Base-by-base conservation (phyloP, 2,797 vertebrate species). In the Lacerta agilis region DNA sequence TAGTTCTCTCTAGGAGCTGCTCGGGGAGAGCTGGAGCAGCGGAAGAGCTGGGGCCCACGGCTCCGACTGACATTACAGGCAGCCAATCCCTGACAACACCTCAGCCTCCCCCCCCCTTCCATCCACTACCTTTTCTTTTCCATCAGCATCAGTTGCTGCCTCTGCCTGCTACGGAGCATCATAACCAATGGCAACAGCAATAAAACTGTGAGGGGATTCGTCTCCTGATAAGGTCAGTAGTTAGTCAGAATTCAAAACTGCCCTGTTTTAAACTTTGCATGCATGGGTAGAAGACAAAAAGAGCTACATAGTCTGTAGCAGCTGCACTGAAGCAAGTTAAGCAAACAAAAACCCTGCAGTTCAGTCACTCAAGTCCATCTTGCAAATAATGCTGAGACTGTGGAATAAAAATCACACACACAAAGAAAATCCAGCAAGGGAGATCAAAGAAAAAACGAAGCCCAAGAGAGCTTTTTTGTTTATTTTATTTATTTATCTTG, bases 1-100 rank as follows among this genome's bases (percentile, higher is more conserved):
- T 91, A 58, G 87, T 92, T 94, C 95, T 92, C 94, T 82, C 92
- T 17, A 88, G 93, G 93, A 95, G 92, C 95, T 93, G 92, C 92
- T 94, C 94, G 90, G 91, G 91, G 55, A 93, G 90, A 95, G 92
- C 90, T 87, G 78, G 93, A 66, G 94, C 94, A 49, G 94, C 95
- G 94, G 94, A 95, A 95, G 94, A 94, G 93, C 93, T 84, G 93
- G 87, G 89, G 85, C 90, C 81, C 49, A 73, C 71, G 66, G 90
- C 86, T 38, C 4, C 82, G 94, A 96, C 7, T 93, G 95, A 71
- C 95, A 90, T 11, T 0, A 10, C 20, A 84, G 41, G 33, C 88
- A 91, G 82, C 96, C 95, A 96, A 96, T 95, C 94, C 36, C 3
- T 25, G 76, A 41, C 86, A 66, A 43, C 10, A 81, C 66, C n/a